Percentiles rank a stretch among this genome's conserved stretches.
Conservation (phyloP, 2,797 vertebrate species). For the Myiothlypis coronata region DNA sequence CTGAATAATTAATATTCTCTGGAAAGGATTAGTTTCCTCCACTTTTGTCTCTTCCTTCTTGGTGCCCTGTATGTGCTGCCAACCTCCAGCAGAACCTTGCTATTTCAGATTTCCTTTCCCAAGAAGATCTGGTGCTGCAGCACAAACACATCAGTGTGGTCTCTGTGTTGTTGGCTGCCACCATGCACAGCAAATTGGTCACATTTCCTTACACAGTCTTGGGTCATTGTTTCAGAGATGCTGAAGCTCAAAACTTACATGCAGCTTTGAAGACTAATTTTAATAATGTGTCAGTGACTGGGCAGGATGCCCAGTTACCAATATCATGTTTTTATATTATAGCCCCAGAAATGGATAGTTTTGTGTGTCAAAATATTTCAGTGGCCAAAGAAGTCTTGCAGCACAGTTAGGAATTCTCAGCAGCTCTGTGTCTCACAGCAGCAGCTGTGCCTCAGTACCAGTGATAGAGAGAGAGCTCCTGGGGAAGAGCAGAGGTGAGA, state of each 20-base stretch:
- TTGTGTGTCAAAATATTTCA: background rate
- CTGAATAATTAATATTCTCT: background rate
- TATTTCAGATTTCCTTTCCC: background rate
- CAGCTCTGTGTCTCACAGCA: background rate
- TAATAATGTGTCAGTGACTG: background rate
- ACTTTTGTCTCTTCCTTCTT: background rate
- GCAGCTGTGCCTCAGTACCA: background rate
- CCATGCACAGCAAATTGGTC: background rate
- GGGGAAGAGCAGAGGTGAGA: background rate
- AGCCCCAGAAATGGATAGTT: background rate
- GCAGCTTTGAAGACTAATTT: background rate
- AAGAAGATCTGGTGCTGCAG: background rate
- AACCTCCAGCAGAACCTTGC: background rate
- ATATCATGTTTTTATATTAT: background rate
- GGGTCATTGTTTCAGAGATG: background rate
- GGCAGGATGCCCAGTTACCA: background rate
- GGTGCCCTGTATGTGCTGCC: background rate
- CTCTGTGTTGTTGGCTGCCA: background rate
- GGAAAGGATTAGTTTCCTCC: background rate
- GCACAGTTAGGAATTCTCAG: background rate
- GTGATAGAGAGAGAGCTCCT: background rate
- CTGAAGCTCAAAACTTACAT: background rate
- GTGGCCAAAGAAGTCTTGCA: background rate
- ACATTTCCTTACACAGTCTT: background rate
- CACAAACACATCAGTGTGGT: background rate